phyloP scores from a whole-genome alignment of 2,888 invertebrate genomes.

The Tinea semifulvella region DNA sequence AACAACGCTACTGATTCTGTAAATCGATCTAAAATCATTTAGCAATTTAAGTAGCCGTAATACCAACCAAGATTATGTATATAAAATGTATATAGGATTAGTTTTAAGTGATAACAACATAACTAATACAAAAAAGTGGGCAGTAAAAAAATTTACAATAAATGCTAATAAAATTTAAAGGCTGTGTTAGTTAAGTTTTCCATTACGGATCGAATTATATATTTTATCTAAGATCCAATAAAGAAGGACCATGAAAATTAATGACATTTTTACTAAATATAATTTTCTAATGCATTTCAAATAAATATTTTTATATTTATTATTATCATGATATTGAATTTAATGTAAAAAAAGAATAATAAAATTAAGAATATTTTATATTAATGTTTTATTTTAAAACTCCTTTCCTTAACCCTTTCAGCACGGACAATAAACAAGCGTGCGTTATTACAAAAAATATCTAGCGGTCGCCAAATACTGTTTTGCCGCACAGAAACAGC shows the following conservation, averaged over 20 bases:
- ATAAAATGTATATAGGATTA: slow-evolving; percentile 1
- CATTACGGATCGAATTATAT: too few species aligned
- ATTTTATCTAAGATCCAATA: too few species aligned
- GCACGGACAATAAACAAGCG: too few species aligned
- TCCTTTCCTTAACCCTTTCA: too few species aligned
- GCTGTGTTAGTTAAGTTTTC: slow-evolving; percentile 42
- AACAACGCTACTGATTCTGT: too few species aligned
- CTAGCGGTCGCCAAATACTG: too few species aligned
- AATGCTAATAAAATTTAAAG: slow-evolving; percentile 32
- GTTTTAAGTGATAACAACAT: neutral
- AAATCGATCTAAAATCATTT: too few species aligned
- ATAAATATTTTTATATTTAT: neutral
- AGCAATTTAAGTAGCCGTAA: too few species aligned
- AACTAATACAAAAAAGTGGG: neutral
- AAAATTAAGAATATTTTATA: slow-evolving; percentile 6
- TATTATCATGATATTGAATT: slow-evolving; percentile 7
- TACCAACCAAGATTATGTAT: too few species aligned
- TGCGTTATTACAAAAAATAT: too few species aligned
- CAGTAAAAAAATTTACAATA: slow-evolving; percentile 6
- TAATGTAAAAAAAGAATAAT: slow-evolving; percentile 20
- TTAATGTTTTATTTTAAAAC: slow-evolving; percentile 6
- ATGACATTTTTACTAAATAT: neutral
- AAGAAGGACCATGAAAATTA: too few species aligned
- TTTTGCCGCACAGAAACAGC: too few species aligned
- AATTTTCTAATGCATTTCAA: neutral